Conservation (phyloP, 2,113 vertebrate genomes). For the Osmerus eperlanus region DNA sequence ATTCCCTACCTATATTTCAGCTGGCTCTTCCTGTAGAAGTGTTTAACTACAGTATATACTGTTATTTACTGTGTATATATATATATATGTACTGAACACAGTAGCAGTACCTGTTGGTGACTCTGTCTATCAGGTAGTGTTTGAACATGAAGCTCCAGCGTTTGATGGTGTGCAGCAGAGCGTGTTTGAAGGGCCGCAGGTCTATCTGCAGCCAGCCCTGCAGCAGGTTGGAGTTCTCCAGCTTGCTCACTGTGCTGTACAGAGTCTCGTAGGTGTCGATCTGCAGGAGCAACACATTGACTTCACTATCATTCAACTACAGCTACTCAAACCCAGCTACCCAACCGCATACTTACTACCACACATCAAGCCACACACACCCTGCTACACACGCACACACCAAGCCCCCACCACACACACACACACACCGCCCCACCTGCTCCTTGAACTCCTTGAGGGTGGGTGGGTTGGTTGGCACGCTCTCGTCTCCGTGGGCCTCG, state of each 20-base stretch:
- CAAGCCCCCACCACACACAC: too few species aligned
- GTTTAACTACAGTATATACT: neutral
- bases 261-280: neutral
- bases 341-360: too few species aligned
- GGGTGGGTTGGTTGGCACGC: slow-evolving; percentile 11
- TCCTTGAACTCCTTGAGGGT: slow-evolving; percentile 44
- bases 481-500: slow-evolving; percentile 2
- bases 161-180: slow-evolving; percentile 25
- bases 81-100: neutral
- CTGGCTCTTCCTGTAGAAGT: too few species aligned
- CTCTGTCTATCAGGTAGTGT: slow-evolving; percentile 13
- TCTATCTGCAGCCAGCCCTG: slow-evolving; percentile 42
- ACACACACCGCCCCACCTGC: slow-evolving; percentile 22
- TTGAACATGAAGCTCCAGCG: slow-evolving; percentile 43
- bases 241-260: slow-evolving; percentile 13
- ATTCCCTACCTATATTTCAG: too few species aligned
- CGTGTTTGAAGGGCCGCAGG: slow-evolving; percentile 31
- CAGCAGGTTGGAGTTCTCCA: slow-evolving; percentile 29
- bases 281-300: neutral
- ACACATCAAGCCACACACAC: too few species aligned
- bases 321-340: too few species aligned
- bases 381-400: too few species aligned
- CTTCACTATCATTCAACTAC: too few species aligned
- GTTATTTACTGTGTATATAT: neutral
- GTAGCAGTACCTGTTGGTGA: slow-evolving; percentile 8